A percentile compares a stretch with the other conserved stretches of the same genome.
Conservation (phyloP, 2,797 vertebrate species). For the Acomys russatus region DNA sequence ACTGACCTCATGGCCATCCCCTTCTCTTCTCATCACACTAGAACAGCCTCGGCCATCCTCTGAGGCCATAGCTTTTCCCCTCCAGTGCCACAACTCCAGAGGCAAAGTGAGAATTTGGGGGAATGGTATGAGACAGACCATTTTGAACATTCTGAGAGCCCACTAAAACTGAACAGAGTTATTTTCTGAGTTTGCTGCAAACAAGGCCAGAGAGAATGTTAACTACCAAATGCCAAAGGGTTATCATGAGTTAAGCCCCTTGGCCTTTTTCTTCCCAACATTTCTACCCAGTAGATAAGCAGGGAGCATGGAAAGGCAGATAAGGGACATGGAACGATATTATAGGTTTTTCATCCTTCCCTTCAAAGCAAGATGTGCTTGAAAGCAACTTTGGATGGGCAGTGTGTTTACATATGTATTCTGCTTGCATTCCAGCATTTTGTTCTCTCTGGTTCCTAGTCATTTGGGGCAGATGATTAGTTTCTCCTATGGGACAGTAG, state of each 20-base stretch:
- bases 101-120: background rate
- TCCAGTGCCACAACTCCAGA: background rate
- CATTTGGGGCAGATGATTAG: background rate
- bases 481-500: background rate
- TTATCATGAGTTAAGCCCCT: background rate
- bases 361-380: background rate
- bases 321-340: background rate
- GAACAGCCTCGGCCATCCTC: background rate
- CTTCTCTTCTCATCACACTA: background rate
- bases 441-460: background rate
- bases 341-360: background rate
- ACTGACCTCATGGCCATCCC: background rate
- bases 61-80: background rate
- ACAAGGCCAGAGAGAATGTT: constrained; percentile 16
- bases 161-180: background rate
- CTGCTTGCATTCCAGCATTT: background rate
- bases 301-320: background rate
- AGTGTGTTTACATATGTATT: background rate
- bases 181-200: background rate
- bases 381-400: background rate
- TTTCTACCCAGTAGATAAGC: background rate
- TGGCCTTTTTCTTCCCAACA: background rate
- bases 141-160: constrained; percentile 25
- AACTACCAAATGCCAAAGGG: background rate
- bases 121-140: background rate